These are phyloP conservation scores for Aporophyla nigra DNA, from an alignment of 2,888 invertebrate species.

Conservation along the genomic window DNA sequence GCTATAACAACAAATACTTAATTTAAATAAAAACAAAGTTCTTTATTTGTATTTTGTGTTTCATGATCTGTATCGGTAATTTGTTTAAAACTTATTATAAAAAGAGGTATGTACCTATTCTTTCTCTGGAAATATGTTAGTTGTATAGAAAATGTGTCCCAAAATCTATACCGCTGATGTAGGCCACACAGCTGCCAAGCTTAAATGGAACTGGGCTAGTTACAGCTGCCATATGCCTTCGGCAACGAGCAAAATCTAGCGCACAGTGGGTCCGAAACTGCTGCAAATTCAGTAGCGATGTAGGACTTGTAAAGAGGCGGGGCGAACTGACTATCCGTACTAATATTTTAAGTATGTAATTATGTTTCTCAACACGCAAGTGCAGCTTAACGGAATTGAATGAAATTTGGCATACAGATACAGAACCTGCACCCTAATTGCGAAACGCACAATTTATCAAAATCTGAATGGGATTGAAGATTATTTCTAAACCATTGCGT, in stretches of 20 bases:
- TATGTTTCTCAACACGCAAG: too few species aligned
- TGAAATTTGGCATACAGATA: too few species aligned
- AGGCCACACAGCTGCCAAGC: constrained; percentile 23
- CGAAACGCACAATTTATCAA: too few species aligned
- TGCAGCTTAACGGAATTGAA: too few species aligned
- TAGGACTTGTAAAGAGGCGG: not conserved
- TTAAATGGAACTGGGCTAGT: constrained; percentile 7
- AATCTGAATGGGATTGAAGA: too few species aligned
- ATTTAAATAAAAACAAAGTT: too few species aligned
- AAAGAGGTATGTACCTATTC: not conserved
- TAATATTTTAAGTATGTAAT: too few species aligned
- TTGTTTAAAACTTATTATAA: not conserved
- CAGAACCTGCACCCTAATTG: too few species aligned
- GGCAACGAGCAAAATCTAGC: not conserved
- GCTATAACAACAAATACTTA: too few species aligned
- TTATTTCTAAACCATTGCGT: too few species aligned
- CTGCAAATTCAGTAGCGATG: not conserved
- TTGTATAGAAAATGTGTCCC: not conserved
- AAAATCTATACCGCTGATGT: not conserved
- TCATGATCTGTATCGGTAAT: not conserved
- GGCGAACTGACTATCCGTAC: too few species aligned
- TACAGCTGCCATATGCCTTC: not conserved
- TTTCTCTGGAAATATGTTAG: not conserved
- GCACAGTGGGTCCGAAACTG: not conserved
- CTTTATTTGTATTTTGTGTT: not conserved